These are phyloP conservation scores for Pogonomyrmex barbatus DNA, from an alignment of 1,140 invertebrate species.

Conservation along the genomic window DNA sequence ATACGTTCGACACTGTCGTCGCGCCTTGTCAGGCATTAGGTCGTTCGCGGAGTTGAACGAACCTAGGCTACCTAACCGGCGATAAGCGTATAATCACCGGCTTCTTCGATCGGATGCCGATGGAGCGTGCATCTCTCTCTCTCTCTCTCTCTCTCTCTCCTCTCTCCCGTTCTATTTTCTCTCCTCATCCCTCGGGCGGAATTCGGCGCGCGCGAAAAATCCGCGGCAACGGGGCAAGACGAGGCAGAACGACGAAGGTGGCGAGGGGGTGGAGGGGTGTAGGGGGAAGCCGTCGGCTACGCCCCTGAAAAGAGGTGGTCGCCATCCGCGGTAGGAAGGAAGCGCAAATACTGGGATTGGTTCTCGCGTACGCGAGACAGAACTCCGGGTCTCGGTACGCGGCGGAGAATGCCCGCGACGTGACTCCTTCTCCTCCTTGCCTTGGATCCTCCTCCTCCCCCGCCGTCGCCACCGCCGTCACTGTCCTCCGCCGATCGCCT, in stretches of 20 bases:
- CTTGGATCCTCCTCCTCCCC: slow-evolving; percentile 65
- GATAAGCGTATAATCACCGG: slow-evolving; percentile 54
- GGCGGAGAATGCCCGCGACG: slow-evolving; percentile 77
- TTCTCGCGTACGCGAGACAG: slow-evolving; percentile 82
- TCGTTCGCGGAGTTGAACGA: slow-evolving; percentile 66
- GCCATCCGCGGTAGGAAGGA: slow-evolving; percentile 85
- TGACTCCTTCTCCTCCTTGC: slow-evolving; percentile 71
- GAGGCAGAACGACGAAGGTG: slow-evolving; percentile 66
- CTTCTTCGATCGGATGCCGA: slow-evolving; percentile 67
- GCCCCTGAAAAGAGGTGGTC: slow-evolving; percentile 85
- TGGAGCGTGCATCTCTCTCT: slow-evolving; percentile 58
- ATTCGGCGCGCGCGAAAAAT: slow-evolving; percentile 81
- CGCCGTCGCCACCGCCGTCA: not conserved
- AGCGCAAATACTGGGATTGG: slow-evolving; percentile 85
- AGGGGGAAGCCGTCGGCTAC: slow-evolving; percentile 80
- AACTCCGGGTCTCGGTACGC: slow-evolving; percentile 80
- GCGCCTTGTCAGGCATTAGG: slow-evolving; percentile 28
- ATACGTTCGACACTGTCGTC: not conserved
- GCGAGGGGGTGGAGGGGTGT: slow-evolving; percentile 50
- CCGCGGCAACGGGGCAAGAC: slow-evolving; percentile 69
- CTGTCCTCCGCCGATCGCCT: slow-evolving; percentile 52
- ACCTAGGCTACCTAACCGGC: slow-evolving; percentile 53
- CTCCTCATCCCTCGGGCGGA: slow-evolving; percentile 69
- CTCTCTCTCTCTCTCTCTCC: slow-evolving; percentile 21
- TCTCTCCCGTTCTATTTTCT: too few relatives aligned